Evolutionary conservation across 2,888 invertebrate genomes (phyloP).

Genomic region (Parthenolecanium corni): DNA sequence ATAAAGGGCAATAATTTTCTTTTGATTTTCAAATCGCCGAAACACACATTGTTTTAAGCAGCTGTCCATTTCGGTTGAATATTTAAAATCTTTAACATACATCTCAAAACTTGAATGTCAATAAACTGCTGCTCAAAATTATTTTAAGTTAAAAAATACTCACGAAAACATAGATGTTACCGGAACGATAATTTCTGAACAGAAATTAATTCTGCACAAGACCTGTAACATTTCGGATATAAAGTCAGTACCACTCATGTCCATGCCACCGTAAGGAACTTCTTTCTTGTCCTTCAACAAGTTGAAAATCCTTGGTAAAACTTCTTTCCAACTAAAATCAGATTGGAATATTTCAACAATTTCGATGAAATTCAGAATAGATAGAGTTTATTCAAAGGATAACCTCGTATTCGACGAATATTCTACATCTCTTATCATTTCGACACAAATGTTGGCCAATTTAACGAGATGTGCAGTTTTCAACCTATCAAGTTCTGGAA

Average conservation of each 20-base stretch:
- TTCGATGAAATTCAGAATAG: not conserved
- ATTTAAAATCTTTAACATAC: too few species aligned
- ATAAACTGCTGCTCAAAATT: too few species aligned
- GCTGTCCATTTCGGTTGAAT: too few species aligned
- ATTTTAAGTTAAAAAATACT: too few species aligned
- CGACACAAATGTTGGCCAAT: conserved; percentile 46
- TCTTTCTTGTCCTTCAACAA: conserved; percentile 44
- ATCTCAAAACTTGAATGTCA: not conserved
- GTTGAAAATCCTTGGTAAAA: conserved; percentile 51
- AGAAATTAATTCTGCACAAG: conserved; percentile 51
- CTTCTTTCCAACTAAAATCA: conserved; percentile 51
- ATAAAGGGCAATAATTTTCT: too few species aligned
- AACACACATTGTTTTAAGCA: too few species aligned
- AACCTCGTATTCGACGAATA: conserved; percentile 43
- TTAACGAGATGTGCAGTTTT: conserved; percentile 44
- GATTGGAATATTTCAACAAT: conserved; percentile 10
- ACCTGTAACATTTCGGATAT: conserved; percentile 49
- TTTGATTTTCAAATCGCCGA: too few species aligned
- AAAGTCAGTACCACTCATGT: conserved; percentile 49
- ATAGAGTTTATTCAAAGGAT: not conserved
- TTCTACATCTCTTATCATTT: conserved; percentile 41
- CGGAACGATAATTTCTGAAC: conserved; percentile 47
- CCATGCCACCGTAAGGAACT: conserved; percentile 47
- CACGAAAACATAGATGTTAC: conserved; percentile 58
- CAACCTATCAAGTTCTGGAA: conserved; percentile 43